These are phyloP conservation scores for Drosophila nr. fundita DNA, from an alignment of 2,888 invertebrate species.

Conservation along the genomic window DNA sequence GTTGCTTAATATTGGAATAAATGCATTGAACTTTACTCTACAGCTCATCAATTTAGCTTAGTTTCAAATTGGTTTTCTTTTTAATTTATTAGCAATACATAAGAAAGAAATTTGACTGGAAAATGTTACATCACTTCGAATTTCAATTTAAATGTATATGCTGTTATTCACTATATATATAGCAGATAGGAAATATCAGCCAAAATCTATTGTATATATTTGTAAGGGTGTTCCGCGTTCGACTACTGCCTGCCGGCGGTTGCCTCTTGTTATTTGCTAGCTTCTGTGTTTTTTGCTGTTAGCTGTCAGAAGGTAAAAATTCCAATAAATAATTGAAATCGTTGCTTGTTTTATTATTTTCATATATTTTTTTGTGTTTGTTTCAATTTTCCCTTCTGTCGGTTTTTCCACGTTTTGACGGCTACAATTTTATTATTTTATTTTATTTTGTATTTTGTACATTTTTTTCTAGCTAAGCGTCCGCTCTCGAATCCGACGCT, in stretches of 20 bases:
- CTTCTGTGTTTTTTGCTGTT: conserved; percentile 68
- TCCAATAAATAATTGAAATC: conserved; percentile 78
- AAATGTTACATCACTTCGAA: not conserved
- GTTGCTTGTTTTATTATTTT: conserved; percentile 57
- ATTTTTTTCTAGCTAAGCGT: conserved; percentile 14
- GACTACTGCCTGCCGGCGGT: not conserved
- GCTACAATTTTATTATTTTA: conserved; percentile 57
- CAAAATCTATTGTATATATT: not conserved
- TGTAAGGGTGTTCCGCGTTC: conserved; percentile 26
- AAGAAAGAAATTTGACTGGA: not conserved
- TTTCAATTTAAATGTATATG: not conserved
- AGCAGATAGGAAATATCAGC: accelerated
- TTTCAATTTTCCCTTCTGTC: conserved; percentile 22
- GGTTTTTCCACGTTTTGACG: conserved; percentile 32
- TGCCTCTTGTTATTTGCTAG: conserved; percentile 40
- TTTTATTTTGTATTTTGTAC: conserved; percentile 26
- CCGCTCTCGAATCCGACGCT: conserved; percentile 36
- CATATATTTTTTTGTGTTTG: conserved; percentile 13
- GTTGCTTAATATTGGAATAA: not conserved
- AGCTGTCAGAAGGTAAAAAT: conserved; percentile 78
- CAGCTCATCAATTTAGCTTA: not conserved
- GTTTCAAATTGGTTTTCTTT: not conserved
- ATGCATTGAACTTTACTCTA: not conserved
- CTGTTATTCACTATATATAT: not conserved
- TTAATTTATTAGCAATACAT: not conserved